These are phyloP conservation scores for Hemaris fuciformis DNA, from an alignment of 2,888 invertebrate species.

Conservation along the genomic window DNA sequence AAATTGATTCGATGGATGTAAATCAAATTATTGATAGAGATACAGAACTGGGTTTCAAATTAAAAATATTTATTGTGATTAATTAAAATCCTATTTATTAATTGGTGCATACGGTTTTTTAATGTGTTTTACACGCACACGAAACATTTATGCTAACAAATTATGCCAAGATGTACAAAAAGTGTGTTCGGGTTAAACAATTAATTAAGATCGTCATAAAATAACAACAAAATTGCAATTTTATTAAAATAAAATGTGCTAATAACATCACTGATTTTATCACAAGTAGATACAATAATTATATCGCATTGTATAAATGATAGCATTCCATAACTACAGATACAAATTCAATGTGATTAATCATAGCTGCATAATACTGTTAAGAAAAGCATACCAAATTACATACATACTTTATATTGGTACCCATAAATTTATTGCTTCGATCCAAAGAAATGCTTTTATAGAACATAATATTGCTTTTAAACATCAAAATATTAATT, in stretches of 20 bases:
- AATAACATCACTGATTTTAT: not conserved
- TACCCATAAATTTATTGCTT: constrained; percentile 63
- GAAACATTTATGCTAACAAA: constrained; percentile 6
- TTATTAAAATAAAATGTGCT: constrained; percentile 2
- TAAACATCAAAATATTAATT: constrained; percentile 40
- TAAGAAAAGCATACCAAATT: constrained; percentile 8
- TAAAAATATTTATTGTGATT: constrained; percentile 6
- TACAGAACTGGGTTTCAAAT: not conserved
- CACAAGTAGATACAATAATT: not conserved
- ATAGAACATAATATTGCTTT: constrained; percentile 59
- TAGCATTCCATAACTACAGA: not conserved
- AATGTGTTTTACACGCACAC: not conserved
- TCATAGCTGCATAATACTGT: constrained; percentile 30
- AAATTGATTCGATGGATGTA: not conserved
- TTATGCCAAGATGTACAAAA: constrained; percentile 1
- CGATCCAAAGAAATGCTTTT: constrained; percentile 53
- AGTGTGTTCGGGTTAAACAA: not conserved
- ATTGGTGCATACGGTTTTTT: constrained; percentile 15
- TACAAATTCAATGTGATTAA: not conserved
- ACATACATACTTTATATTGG: constrained; percentile 35
- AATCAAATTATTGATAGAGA: not conserved
- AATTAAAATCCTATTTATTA: constrained; percentile 23
- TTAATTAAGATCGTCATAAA: not conserved
- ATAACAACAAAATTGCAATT: not conserved
- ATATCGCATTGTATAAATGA: not conserved